Evolutionary conservation across 2,797 vertebrate species (phyloP).

Genomic region (Graptemys geographica): DNA sequence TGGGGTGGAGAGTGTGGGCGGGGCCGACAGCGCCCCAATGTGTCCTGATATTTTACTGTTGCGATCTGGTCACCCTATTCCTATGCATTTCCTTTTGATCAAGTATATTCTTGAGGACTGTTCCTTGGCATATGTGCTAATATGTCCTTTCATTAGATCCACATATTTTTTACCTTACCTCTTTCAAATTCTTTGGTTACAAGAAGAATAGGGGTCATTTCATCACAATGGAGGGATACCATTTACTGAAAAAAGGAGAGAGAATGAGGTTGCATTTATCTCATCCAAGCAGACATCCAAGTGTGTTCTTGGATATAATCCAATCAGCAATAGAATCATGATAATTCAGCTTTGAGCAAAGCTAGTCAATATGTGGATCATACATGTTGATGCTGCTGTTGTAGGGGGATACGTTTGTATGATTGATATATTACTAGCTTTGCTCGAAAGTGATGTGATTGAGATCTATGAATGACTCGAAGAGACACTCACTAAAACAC

Average conservation of each 20-base stretch:
- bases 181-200: too few relatives aligned
- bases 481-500: background rate
- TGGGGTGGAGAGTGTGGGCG: too few relatives aligned
- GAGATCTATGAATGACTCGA: background rate
- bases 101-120: slow-evolving; percentile 38
- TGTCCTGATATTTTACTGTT: slow-evolving; percentile 16
- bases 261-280: background rate
- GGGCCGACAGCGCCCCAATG: too few relatives aligned
- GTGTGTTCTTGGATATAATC: background rate
- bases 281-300: background rate
- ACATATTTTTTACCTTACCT: background rate
- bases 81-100: background rate
- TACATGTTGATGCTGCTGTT: background rate
- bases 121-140: slow-evolving; percentile 34
- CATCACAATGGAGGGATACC: background rate
- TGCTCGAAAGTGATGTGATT: background rate
- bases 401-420: too few relatives aligned
- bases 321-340: background rate
- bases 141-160: slow-evolving; percentile 42
- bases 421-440: background rate
- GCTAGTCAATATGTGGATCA: background rate
- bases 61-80: slow-evolving; percentile 13
- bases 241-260: background rate
- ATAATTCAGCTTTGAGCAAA: background rate
- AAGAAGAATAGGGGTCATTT: background rate